Percentiles rank a stretch among this genome's conserved stretches.
Evolutionary conservation across 2,797 vertebrate species (phyloP).

Genomic region (Sternarchorhynchus goeldii): DNA sequence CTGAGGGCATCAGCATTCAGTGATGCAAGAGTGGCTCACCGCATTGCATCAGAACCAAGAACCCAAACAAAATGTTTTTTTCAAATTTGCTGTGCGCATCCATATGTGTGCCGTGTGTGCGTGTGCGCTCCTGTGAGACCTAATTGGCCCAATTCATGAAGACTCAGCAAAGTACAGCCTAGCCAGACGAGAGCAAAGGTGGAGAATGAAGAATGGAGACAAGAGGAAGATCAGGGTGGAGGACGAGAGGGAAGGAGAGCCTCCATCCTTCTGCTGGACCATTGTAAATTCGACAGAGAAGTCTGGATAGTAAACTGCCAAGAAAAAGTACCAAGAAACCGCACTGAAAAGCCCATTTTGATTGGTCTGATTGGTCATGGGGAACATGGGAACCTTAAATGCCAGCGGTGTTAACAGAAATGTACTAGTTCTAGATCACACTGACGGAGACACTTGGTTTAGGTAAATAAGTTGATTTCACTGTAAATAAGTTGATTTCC

Average conservation of each 20-base stretch:
- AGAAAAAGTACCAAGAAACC: too few relatives aligned
- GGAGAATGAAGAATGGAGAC: not conserved
- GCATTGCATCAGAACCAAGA: conserved; percentile 41
- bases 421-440: too few relatives aligned
- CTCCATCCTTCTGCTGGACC: not conserved
- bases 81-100: conserved; percentile 31
- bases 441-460: too few relatives aligned
- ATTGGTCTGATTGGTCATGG: not conserved
- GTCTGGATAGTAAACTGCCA: not conserved
- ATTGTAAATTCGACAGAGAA: too few relatives aligned
- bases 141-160: conserved; percentile 48
- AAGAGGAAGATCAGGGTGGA: not conserved
- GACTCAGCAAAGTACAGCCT: conserved; percentile 45
- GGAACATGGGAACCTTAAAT: too few relatives aligned
- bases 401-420: too few relatives aligned
- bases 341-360: not conserved
- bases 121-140: conserved; percentile 40
- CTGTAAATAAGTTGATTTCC: too few relatives aligned
- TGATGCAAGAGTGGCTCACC: conserved; percentile 49
- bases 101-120: conserved; percentile 20
- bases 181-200: conserved; percentile 6
- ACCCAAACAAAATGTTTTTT: conserved; percentile 12
- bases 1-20: not conserved
- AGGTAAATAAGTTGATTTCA: too few relatives aligned
- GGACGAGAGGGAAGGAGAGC: not conserved